phyloP scores from a whole-genome alignment of 2,888 invertebrate species.

The Stegophylla sp. region DNA sequence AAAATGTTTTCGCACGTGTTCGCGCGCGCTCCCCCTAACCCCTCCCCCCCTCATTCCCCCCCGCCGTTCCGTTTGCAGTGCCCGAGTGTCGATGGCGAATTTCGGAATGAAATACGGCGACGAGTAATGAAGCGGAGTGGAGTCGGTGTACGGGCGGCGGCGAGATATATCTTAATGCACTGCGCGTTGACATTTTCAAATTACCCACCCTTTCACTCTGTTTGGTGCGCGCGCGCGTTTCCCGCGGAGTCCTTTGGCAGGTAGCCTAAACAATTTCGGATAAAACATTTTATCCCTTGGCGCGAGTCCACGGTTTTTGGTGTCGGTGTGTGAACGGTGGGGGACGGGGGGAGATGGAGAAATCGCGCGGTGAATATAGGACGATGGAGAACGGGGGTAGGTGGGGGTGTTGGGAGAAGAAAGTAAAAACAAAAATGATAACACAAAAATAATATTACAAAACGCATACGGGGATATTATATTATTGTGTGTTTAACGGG shows the following conservation, averaged over 20 bases:
- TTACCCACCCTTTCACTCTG: conserved; percentile 50
- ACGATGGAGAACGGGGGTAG: neutral
- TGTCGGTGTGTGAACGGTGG: too few species aligned
- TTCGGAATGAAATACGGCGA: conserved; percentile 30
- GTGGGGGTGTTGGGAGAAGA: too few species aligned
- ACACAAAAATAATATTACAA: too few species aligned
- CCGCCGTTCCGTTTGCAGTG: neutral
- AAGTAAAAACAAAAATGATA: conserved; percentile 4
- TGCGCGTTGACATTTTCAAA: conserved; percentile 52
- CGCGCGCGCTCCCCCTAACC: too few species aligned
- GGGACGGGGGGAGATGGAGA: neutral
- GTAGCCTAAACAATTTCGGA: conserved; percentile 58
- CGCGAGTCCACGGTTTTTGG: conserved; percentile 48
- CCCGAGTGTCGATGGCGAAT: conserved; percentile 39
- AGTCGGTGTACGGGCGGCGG: conserved; percentile 37
- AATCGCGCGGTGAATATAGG: neutral
- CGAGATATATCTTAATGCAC: conserved; percentile 42
- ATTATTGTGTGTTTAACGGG: too few species aligned
- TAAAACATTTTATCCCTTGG: conserved; percentile 58
- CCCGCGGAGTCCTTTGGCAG: conserved; percentile 53
- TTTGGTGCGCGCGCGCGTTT: conserved; percentile 29
- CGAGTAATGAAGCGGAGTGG: conserved; percentile 51
- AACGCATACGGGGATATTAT: too few species aligned
- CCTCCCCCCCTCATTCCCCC: too few species aligned
- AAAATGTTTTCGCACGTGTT: conserved; percentile 25